Evolutionary conservation across 2,113 vertebrate genomes (phyloP).

Genomic region (Rhodinocichla rosea): DNA sequence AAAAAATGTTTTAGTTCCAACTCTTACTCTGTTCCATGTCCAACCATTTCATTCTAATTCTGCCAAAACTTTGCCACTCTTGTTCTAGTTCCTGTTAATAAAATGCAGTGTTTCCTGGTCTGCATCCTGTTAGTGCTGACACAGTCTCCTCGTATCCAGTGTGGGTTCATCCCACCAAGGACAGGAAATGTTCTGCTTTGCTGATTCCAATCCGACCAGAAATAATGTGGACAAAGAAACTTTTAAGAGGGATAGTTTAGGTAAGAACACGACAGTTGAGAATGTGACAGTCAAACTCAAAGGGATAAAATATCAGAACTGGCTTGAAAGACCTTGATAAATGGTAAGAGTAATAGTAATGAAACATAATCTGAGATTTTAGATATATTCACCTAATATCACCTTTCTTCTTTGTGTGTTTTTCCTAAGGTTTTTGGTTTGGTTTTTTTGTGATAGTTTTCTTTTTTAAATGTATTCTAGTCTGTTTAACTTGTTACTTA

Average conservation of each 20-base stretch:
- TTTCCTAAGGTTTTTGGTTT: neutral
- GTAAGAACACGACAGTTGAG: neutral
- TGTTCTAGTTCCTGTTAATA: constrained; percentile 11
- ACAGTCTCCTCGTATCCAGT: neutral
- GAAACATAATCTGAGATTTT: neutral
- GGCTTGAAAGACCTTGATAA: neutral
- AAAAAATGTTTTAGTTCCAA: neutral
- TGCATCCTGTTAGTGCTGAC: constrained; percentile 40
- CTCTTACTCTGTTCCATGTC: neutral
- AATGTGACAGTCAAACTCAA: neutral
- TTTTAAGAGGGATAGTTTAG: neutral
- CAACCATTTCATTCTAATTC: neutral
- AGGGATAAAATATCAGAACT: neutral
- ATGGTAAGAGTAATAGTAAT: neutral
- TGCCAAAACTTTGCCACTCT: neutral
- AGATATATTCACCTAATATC: neutral
- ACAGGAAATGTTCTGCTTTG: constrained; percentile 35
- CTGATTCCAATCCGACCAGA: constrained; percentile 8
- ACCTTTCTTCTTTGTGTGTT: neutral
- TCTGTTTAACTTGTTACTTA: neutral
- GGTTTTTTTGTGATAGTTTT: fast-evolving
- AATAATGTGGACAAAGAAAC: neutral
- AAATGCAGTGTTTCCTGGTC: neutral
- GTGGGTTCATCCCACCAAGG: neutral
- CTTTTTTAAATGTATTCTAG: neutral